phyloP scores from a whole-genome alignment of 2,797 vertebrate genomes.

The Adrianichthys oophorus region DNA sequence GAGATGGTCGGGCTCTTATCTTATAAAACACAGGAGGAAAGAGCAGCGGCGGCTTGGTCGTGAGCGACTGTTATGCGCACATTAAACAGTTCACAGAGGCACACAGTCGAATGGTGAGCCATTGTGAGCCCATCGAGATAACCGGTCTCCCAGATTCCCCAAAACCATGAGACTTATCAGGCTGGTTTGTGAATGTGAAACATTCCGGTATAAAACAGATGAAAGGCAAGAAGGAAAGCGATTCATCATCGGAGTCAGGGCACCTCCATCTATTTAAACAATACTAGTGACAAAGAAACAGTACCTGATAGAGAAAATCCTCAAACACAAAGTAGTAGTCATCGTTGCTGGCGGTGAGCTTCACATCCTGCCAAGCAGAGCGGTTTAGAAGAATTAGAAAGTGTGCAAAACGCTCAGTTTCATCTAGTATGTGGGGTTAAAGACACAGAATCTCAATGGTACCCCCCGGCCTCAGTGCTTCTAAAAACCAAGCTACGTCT shows the following conservation, averaged over 20 bases:
- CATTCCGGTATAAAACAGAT: background rate
- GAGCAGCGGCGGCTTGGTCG: background rate
- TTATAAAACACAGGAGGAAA: background rate
- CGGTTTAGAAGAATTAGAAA: background rate
- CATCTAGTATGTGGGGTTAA: too few species aligned
- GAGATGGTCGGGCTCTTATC: conserved; percentile 3
- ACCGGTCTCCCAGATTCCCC: background rate
- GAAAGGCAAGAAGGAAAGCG: too few species aligned
- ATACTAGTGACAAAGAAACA: background rate
- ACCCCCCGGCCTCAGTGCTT: too few species aligned
- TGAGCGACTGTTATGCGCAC: background rate
- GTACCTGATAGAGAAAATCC: conserved; percentile 98
- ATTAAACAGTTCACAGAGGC: background rate
- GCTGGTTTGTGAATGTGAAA: background rate
- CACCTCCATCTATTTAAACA: too few species aligned
- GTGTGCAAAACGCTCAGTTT: background rate
- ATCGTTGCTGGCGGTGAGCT: conserved; percentile 97
- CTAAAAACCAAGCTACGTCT: too few species aligned
- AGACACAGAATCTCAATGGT: too few species aligned
- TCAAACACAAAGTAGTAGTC: conserved; percentile 99
- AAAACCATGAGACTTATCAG: background rate
- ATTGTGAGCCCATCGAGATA: background rate
- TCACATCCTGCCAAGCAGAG: conserved; percentile 86
- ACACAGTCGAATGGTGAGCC: background rate
- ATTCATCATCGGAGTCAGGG: too few species aligned